Percentiles rank a stretch among this genome's conserved stretches.
These are phyloP conservation scores for Erithacus rubecula DNA, from an alignment of 2,797 vertebrate species.

Conservation along the genomic window DNA sequence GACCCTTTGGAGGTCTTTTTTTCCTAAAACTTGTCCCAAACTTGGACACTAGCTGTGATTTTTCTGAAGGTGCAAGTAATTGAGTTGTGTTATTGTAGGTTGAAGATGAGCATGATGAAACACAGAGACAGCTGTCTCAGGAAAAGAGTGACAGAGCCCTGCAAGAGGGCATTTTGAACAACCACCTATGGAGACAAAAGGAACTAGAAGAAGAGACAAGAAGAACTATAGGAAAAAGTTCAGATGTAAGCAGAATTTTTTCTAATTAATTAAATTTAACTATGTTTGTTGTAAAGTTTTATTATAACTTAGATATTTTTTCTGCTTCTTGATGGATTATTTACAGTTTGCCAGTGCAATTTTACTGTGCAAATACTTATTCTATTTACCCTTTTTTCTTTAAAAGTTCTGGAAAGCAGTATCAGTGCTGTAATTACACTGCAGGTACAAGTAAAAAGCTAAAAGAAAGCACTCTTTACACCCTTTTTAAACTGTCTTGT, in stretches of 20 bases:
- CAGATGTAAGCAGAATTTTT: constrained; percentile 77
- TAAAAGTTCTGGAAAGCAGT: neutral
- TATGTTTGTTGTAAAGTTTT: neutral
- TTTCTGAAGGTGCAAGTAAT: neutral
- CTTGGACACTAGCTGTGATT: neutral
- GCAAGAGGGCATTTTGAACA: constrained; percentile 87
- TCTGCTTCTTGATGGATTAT: too few relatives aligned
- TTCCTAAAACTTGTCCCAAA: too few relatives aligned
- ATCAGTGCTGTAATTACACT: neutral
- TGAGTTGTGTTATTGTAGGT: constrained; percentile 72
- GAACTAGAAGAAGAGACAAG: constrained; percentile 83
- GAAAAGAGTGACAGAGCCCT: constrained; percentile 85
- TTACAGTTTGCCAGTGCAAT: neutral
- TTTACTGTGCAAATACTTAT: neutral
- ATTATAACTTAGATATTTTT: neutral
- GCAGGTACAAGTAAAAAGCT: neutral
- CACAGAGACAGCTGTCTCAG: constrained; percentile 82
- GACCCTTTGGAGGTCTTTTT: too few relatives aligned
- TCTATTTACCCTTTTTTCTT: neutral
- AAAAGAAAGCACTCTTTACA: fast-evolving
- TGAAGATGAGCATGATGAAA: constrained; percentile 86
- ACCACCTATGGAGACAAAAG: constrained; percentile 85
- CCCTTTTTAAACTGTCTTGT: neutral
- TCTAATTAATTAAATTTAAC: neutral
- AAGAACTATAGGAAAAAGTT: constrained; percentile 77